Evolutionary conservation across 2,888 invertebrate species (phyloP).

Genomic region (Mythimna albipuncta): DNA sequence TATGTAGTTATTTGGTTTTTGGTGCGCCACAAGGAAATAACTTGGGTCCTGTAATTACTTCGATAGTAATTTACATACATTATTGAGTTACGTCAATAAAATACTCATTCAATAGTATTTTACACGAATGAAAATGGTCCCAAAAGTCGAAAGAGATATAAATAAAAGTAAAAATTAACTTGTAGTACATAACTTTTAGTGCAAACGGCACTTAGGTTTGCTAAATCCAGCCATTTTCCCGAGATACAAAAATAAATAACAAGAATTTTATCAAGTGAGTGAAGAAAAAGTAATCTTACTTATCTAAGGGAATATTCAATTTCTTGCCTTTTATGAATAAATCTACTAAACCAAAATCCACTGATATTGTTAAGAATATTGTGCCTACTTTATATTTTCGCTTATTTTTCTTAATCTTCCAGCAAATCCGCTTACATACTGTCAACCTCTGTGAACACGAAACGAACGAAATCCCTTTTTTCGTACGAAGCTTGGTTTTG

Average conservation of each 20-base stretch:
- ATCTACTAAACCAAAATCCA: slow-evolving; percentile 60
- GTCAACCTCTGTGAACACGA: slow-evolving; percentile 76
- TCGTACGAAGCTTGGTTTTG: slow-evolving; percentile 56
- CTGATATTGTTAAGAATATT: slow-evolving; percentile 66
- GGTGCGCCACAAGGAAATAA: slow-evolving; percentile 34
- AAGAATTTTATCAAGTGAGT: slow-evolving; percentile 33
- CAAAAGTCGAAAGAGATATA: not conserved
- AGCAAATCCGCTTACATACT: slow-evolving; percentile 79
- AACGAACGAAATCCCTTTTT: slow-evolving; percentile 74
- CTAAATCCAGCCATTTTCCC: slow-evolving; percentile 18
- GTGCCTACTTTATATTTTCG: slow-evolving; percentile 72
- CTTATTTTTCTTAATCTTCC: slow-evolving; percentile 78
- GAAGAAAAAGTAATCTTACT: slow-evolving; percentile 65
- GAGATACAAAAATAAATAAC: slow-evolving; percentile 19
- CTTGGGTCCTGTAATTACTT: slow-evolving; percentile 19
- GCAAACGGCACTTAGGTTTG: not conserved
- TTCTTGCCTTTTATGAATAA: slow-evolving; percentile 55
- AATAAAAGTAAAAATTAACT: slow-evolving; percentile 10
- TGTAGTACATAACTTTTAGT: not conserved
- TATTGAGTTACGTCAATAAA: not conserved
- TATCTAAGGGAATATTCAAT: slow-evolving; percentile 68
- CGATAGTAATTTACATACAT: slow-evolving; percentile 1
- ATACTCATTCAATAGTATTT: not conserved
- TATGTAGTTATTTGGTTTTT: slow-evolving; percentile 7
- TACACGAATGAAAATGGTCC: not conserved